These are phyloP conservation scores for Bellardia bayeri DNA, from an alignment of 2,888 invertebrate species.

Conservation along the genomic window DNA sequence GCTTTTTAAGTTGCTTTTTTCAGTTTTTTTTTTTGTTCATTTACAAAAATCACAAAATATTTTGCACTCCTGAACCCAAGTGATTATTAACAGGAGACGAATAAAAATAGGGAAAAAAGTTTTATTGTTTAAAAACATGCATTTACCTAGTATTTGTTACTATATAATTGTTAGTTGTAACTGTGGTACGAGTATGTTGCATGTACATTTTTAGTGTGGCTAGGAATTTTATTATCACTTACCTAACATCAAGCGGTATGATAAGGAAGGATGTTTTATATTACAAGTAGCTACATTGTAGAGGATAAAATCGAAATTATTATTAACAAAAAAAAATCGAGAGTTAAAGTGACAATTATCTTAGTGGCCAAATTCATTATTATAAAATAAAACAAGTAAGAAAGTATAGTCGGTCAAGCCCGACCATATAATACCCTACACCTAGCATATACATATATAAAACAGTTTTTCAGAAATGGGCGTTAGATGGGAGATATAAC, in stretches of 20 bases:
- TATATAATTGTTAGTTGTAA: conserved; percentile 42
- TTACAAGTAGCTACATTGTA: conserved; percentile 27
- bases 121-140: conserved; percentile 64
- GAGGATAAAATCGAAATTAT: conserved; percentile 46
- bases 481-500: too few species aligned
- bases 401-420: too few species aligned
- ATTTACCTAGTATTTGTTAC: conserved; percentile 20
- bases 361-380: too few species aligned
- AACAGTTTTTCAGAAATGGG: too few species aligned
- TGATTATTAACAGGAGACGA: conserved; percentile 39
- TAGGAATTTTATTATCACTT: conserved; percentile 53
- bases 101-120: not conserved
- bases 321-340: not conserved
- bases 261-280: conserved; percentile 46
- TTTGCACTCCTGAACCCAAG: conserved; percentile 53
- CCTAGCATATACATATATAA: too few species aligned
- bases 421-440: too few species aligned
- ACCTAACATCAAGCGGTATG: conserved; percentile 48
- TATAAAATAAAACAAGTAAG: too few species aligned
- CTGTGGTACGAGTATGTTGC: conserved; percentile 22
- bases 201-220: conserved; percentile 27
- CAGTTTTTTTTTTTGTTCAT: not conserved
- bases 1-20: conserved; percentile 24
- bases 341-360: not conserved
- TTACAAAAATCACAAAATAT: conserved; percentile 49